Evolutionary conservation across 2,797 vertebrate species (phyloP).

Genomic region (Gila robusta): DNA sequence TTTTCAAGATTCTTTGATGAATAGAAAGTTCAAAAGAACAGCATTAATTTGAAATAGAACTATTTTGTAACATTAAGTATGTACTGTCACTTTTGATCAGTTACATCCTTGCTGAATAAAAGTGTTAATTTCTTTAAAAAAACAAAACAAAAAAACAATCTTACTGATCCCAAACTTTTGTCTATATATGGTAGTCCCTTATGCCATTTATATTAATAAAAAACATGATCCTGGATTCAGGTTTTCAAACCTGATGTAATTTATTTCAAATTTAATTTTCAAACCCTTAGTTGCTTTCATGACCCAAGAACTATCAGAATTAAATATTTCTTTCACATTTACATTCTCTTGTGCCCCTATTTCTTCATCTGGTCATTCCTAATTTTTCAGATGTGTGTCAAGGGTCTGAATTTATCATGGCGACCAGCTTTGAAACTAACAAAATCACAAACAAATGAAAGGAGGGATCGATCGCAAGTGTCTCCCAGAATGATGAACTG

Average conservation of each 20-base stretch:
- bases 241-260: neutral
- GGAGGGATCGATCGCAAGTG: conserved; percentile 78
- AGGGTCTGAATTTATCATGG: conserved; percentile 76
- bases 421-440: conserved; percentile 77
- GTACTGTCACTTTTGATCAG: neutral
- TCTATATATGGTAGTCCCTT: neutral
- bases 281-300: neutral
- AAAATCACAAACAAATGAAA: conserved; percentile 86
- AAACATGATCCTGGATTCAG: neutral
- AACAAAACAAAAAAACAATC: too few species aligned
- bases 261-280: neutral
- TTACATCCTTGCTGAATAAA: neutral
- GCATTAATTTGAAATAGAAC: neutral
- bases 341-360: conserved; percentile 54
- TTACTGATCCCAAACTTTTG: neutral
- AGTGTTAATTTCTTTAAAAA: neutral
- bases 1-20: neutral
- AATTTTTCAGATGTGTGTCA: conserved; percentile 67
- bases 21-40: neutral
- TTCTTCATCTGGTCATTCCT: conserved; percentile 72
- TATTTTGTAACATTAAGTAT: neutral
- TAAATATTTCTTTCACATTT: neutral
- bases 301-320: neutral
- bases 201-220: neutral
- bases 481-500: conserved; percentile 85